phyloP scores from a whole-genome alignment of 2,113 vertebrate genomes.

The Actenoides hombroni region DNA sequence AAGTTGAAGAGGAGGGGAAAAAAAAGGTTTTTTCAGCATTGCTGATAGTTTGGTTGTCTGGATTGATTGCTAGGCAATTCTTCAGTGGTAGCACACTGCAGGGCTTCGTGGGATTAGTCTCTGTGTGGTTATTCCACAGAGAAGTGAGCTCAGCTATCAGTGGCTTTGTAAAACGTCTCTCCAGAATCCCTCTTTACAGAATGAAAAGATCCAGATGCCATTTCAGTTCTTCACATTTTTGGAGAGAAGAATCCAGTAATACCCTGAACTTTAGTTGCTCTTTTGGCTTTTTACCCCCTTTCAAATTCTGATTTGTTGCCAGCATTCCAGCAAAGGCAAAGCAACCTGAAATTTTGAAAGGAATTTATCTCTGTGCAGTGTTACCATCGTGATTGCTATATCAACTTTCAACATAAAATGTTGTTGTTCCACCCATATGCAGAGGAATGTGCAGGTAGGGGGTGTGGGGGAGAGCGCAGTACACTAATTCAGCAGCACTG shows the following conservation, averaged over 20 bases:
- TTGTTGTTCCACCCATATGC: background rate
- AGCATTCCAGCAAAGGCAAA: background rate
- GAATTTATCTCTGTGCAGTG: background rate
- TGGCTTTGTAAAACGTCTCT: background rate
- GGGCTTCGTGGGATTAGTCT: background rate
- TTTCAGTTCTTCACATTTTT: background rate
- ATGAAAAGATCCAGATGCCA: background rate
- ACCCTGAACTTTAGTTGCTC: background rate
- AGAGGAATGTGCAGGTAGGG: background rate
- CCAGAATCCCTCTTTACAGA: background rate
- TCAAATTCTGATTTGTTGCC: background rate
- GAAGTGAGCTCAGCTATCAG: background rate
- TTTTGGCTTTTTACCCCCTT: background rate
- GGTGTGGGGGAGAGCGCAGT: background rate
- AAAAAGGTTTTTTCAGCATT: background rate
- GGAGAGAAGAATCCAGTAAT: background rate
- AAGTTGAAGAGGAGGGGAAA: background rate
- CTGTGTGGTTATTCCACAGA: background rate
- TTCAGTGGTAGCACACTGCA: background rate
- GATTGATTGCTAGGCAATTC: background rate
- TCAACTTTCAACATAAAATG: background rate
- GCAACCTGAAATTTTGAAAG: background rate
- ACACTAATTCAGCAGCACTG: background rate
- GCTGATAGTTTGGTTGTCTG: background rate
- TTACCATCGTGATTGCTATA: background rate